Evolutionary conservation across 2,888 invertebrate species (phyloP).

Genomic region (Chironomus riparius): DNA sequence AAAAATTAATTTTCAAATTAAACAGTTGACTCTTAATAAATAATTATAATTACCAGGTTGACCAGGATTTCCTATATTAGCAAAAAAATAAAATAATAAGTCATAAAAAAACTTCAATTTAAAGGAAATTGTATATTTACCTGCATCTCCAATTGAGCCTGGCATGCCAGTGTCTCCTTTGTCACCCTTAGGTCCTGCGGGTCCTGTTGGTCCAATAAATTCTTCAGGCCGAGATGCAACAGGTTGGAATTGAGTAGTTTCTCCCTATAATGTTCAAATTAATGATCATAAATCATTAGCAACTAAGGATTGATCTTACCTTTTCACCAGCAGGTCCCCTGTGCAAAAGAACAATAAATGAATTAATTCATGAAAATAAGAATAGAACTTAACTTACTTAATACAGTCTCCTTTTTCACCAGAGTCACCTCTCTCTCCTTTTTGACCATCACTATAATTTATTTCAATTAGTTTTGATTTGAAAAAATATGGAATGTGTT

Average conservation of each 20-base stretch:
- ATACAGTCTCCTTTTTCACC: constrained; percentile 60
- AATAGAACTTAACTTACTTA: constrained; percentile 33
- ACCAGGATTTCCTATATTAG: no score
- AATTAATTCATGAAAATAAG: background rate
- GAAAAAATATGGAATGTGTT: constrained; percentile 36
- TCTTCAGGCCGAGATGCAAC: background rate
- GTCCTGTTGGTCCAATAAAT: constrained; percentile 42
- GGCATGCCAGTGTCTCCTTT: constrained; percentile 43
- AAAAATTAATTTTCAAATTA: no score
- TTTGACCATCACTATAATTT: background rate
- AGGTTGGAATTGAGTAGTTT: background rate
- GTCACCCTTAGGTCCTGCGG: constrained; percentile 48
- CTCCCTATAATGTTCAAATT: no score
- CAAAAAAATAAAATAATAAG: no score
- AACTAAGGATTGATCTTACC: background rate
- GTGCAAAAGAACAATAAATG: background rate
- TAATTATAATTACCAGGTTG: no score
- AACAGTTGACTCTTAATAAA: no score
- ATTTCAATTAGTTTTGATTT: constrained; percentile 41
- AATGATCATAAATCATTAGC: no score
- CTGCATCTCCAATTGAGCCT: background rate
- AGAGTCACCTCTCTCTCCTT: constrained; percentile 57
- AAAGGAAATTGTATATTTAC: no score
- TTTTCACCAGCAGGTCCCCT: constrained; percentile 16
- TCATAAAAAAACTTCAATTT: no score